Evolutionary conservation across 2,797 vertebrate genomes (phyloP).

Genomic region (Squalus acanthias): DNA sequence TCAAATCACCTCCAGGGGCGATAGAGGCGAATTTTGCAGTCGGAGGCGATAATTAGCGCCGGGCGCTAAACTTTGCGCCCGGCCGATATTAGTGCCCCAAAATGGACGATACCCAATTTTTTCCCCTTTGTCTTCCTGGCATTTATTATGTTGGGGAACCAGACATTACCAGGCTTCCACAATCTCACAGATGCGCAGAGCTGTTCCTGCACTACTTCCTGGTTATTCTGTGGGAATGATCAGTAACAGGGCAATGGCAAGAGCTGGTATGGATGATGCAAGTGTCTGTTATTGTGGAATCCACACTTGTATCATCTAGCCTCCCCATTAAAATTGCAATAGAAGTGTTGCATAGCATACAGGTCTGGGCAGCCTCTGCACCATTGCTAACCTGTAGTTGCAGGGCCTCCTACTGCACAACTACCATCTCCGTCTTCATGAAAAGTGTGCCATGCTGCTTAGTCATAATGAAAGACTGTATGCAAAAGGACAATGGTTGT

Average conservation of each 20-base stretch:
- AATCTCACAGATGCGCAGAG: neutral
- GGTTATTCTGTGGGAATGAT: no score
- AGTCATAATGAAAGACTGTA: neutral
- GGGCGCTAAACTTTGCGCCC: no score
- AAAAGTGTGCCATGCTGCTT: neutral
- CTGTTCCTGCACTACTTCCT: no score
- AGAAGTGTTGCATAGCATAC: neutral
- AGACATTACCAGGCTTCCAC: neutral
- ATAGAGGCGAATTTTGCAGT: no score
- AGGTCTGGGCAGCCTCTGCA: neutral
- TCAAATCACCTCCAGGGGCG: no score
- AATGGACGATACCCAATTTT: no score
- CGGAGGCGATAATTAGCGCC: no score
- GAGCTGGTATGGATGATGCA: neutral
- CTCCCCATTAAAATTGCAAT: neutral
- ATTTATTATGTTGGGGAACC: neutral
- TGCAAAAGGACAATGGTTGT: neutral
- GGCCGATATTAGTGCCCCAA: no score
- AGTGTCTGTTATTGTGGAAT: neutral
- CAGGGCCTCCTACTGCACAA: neutral
- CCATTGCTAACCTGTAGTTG: neutral
- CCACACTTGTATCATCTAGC: neutral
- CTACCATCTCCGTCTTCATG: neutral
- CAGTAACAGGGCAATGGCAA: neutral
- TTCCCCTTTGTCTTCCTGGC: neutral